phyloP scores from a whole-genome alignment of 2,797 vertebrate species.

The Chelon auratus region DNA sequence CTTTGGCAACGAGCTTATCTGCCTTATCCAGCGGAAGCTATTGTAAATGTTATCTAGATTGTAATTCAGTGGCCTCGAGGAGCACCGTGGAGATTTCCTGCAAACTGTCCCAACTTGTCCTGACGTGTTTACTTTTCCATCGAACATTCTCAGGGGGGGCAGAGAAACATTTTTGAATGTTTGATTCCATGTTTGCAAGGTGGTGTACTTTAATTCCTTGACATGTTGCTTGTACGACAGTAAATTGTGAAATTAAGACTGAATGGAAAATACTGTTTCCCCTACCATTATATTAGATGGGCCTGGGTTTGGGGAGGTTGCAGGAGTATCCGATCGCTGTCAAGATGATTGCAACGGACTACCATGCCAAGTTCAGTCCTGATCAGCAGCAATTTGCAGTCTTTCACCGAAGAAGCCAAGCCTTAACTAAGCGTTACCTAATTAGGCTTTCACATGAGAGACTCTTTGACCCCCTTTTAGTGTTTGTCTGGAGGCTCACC shows the following conservation, averaged over 20 bases:
- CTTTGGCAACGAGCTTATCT: background rate
- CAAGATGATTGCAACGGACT: background rate
- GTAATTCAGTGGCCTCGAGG: slow-evolving; percentile 6
- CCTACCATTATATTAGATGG: too few relatives aligned
- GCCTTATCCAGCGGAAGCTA: background rate
- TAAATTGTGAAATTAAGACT: too few relatives aligned
- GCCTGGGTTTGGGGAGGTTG: too few relatives aligned
- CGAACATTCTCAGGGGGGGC: background rate
- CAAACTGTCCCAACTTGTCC: slow-evolving; percentile 3
- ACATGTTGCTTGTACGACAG: background rate
- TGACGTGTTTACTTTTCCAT: slow-evolving; percentile 6
- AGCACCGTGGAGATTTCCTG: slow-evolving; percentile 5
- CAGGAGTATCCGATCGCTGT: background rate
- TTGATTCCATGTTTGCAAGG: background rate
- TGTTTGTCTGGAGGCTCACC: background rate
- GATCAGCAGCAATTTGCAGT: background rate
- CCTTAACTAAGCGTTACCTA: background rate
- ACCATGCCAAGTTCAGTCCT: background rate
- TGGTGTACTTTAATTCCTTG: background rate
- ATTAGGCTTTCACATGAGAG: background rate
- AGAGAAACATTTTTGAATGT: background rate
- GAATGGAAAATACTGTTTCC: too few relatives aligned
- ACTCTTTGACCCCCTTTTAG: slow-evolving; percentile 1
- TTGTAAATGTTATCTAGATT: slow-evolving; percentile 15
- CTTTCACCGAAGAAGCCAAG: background rate